Percentiles rank a stretch among this genome's conserved stretches.
These are phyloP conservation scores for Lycorma delicatula DNA, from an alignment of 1,140 invertebrate species.

Conservation along the genomic window DNA sequence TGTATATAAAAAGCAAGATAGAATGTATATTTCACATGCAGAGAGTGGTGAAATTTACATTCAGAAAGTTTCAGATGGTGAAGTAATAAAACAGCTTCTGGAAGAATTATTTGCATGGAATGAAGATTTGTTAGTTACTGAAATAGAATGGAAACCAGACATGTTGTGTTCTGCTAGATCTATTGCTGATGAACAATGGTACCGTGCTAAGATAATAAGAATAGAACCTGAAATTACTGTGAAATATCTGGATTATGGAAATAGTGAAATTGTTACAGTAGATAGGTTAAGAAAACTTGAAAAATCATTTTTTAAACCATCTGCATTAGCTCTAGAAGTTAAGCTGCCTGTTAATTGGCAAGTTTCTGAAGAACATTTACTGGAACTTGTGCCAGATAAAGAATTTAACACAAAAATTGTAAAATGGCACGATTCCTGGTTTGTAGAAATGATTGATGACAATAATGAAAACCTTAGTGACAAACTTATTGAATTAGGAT, in stretches of 20 bases:
- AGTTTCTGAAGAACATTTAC: not conserved
- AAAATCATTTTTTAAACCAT: not conserved
- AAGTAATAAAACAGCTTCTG: not conserved
- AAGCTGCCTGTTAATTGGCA: not conserved
- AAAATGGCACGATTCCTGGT: not conserved
- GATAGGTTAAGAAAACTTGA: not conserved
- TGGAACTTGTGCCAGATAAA: not conserved
- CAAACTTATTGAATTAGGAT: not conserved
- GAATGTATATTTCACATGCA: not conserved
- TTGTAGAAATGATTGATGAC: not conserved
- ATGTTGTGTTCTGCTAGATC: not conserved
- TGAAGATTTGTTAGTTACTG: not conserved
- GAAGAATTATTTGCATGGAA: not conserved
- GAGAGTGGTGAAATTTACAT: not conserved
- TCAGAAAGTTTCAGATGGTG: not conserved
- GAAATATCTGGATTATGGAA: not conserved
- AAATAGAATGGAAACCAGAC: not conserved
- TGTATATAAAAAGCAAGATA: not conserved
- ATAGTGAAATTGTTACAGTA: not conserved
- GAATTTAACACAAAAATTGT: not conserved
- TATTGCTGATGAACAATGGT: not conserved
- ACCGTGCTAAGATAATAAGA: not conserved
- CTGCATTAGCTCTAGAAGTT: not conserved
- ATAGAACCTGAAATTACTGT: not conserved
- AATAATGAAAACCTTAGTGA: not conserved